Base-by-base conservation (phyloP, 2,113 vertebrate genomes). In the Saccopteryx leptura region DNA sequence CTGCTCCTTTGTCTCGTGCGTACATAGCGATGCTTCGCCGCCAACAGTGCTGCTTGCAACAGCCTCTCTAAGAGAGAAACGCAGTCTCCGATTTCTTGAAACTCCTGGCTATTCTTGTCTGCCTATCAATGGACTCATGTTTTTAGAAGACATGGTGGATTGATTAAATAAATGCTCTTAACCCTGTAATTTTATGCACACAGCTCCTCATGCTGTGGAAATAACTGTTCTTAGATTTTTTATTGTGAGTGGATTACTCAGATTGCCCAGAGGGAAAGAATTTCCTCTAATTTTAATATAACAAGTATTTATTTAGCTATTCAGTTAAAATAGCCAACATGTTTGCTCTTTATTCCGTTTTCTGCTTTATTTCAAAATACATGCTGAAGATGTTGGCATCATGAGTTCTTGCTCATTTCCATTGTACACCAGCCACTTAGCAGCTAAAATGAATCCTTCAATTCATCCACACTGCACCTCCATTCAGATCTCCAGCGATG, bases 281-380 rank as follows among this genome's bases (percentile, higher is more conserved):
- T 76, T 96, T 97, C 79, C 88, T 97, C 93, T 97, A 92, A 97
- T 97, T 92, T 97, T 96, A 91, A 96, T 96, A 97, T 88, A 94
- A 81, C 89, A 94, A 88, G 94, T 94, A 88, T 94, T 94, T 95
- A 82, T 95, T 93, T 92, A 93, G 93, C 76, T 90, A 63, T 94
- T 96, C 90, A 68, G 80, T 95, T 81, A 93, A 95, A 96, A 82
- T 31, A 94, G 93, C 94, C 58, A 72, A 52, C 58, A 54, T 48
- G 61, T 56, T 94, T 65, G 18, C 88, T 81, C 89, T 93, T 91
- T 61, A 76, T 95, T 94, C 54, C 28, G 18, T 80, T 93, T 93
- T 88, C 75, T 84, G 24, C 74, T 33, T 1, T 71, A 33, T 94
- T 86, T 95, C 75, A 63, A 89, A 86, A 82, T 61, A 58, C 7